Percentiles rank a stretch among this genome's conserved stretches.
These are phyloP conservation scores for Auanema freiburgensis DNA, from an alignment of 2,888 invertebrate genomes.

Conservation along the genomic window DNA sequence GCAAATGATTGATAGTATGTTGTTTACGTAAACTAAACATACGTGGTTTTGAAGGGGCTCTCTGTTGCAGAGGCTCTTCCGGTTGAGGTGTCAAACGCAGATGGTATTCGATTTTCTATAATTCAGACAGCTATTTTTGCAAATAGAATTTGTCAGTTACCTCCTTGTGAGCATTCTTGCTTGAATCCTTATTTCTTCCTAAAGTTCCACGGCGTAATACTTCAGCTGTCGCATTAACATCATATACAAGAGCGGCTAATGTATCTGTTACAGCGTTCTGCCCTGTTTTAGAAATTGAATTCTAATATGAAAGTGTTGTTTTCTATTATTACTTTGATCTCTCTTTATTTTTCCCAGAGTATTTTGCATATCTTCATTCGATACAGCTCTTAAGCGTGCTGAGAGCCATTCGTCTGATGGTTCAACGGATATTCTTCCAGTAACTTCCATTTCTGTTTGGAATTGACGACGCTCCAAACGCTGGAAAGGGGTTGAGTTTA, in stretches of 20 bases:
- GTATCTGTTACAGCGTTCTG: conserved; percentile 62
- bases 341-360: conserved; percentile 55
- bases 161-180: conserved; percentile 23
- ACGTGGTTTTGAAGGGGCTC: conserved; percentile 26
- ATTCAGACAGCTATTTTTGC: background rate
- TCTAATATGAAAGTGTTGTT: background rate
- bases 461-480: conserved; percentile 52
- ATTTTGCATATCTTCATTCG: conserved; percentile 57
- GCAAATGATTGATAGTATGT: conserved; percentile 17
- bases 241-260: conserved; percentile 63
- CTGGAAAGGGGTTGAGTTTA: conserved; percentile 26
- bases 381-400: conserved; percentile 54
- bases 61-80: conserved; percentile 43
- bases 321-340: conserved; percentile 43
- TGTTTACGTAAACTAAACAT: background rate
- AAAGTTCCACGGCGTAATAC: conserved; percentile 47
- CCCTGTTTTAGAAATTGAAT: conserved; percentile 38
- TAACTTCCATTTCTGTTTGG: conserved; percentile 61
- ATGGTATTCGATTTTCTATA: conserved; percentile 56
- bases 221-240: conserved; percentile 64
- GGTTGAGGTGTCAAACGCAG: conserved; percentile 58
- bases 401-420: conserved; percentile 60
- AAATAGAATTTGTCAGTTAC: background rate
- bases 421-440: conserved; percentile 55
- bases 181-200: conserved; percentile 35